Evolutionary conservation across 2,113 vertebrate species (phyloP).

Genomic region (Psittacula cyanocephala): DNA sequence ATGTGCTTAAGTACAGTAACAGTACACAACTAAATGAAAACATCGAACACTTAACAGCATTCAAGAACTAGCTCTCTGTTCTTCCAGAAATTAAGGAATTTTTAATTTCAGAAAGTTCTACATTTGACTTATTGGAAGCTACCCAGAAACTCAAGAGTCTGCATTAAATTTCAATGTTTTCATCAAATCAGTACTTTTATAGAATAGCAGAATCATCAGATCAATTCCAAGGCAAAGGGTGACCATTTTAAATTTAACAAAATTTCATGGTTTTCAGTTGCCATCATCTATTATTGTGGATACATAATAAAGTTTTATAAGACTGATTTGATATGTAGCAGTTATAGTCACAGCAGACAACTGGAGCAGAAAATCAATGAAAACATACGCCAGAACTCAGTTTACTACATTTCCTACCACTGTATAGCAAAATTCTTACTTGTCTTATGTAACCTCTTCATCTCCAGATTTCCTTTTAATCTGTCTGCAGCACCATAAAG

Average conservation of each 20-base stretch:
- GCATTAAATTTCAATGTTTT: background rate
- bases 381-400: constrained; percentile 39
- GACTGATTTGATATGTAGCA: background rate
- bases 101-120: background rate
- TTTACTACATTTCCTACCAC: background rate
- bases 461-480: background rate
- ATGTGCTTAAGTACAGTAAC: background rate
- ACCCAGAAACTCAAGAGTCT: background rate
- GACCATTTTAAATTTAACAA: background rate
- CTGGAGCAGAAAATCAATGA: constrained; percentile 62
- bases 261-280: background rate
- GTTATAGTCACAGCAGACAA: background rate
- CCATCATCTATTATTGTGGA: background rate
- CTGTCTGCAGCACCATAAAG: background rate
- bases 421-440: background rate
- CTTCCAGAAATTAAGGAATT: background rate
- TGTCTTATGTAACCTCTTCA: background rate
- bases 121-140: background rate
- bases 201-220: background rate
- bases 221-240: background rate
- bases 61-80: background rate
- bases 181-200: background rate
- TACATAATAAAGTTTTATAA: background rate
- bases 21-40: background rate
- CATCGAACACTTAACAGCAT: background rate